Evolutionary conservation across 2,888 invertebrate species (phyloP), one percentile per base, ranked within the genome.

Genomic region (Nymphalis urticae): DNA sequence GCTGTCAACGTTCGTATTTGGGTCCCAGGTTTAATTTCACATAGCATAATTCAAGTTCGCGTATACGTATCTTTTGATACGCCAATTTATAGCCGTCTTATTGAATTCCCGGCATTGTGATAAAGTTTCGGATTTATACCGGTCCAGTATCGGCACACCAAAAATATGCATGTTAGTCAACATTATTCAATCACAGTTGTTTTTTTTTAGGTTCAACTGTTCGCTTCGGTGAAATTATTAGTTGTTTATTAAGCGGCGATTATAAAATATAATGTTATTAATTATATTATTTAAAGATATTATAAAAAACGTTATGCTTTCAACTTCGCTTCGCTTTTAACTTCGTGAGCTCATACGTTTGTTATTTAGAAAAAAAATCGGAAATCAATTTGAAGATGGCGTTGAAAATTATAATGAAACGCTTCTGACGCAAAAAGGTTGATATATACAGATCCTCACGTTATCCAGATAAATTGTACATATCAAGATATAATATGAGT

Each of bases 61-160:
- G 62, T 70, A 72, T 62, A 68, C 27, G 54, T 64, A 66, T 59
- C 64, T 76, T 78, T 80, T 82, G 83, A 85, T 83, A 82, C 82
- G 79, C 78, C 76, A 80, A 85, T 86, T 86, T 85, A 86, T 85
- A 75, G 80, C 79, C 72, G 69, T 73, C 81, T 71, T 75, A 76
- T 76, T 76, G 75, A 75, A 74, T 73, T 73, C 73, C 73, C 66
- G 73, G 75, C 76, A 76, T 75, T 75, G 75, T 70, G 75, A 75
- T 75, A 76, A 76, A 74, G 68, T 73, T 73, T 64, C 75, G 76
- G 75, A 80, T 81, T 81, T 81, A 81, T 80, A 77, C 77, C 75
- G 74, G 72, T 66, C 66, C 69, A 67, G 66, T 70, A 66, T 70
- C 68, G 68, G 61, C 64, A 64, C 47, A 53, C 69, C 42, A 63